Conservation (phyloP, 1,140 invertebrate genomes). For the Cotesia glomerata region DNA sequence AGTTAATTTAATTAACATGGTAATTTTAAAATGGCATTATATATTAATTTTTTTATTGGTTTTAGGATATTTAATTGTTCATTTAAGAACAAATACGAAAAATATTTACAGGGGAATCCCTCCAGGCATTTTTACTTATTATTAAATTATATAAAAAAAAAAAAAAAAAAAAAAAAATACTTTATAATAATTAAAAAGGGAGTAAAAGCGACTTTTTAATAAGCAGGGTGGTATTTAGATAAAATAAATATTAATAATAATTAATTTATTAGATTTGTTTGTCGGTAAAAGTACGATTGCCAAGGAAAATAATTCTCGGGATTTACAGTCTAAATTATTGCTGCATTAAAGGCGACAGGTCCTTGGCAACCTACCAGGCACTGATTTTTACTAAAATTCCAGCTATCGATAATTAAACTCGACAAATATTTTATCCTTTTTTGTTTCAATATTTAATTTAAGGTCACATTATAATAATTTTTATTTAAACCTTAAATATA, state of each 20-base stretch:
- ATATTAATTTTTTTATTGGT: not conserved
- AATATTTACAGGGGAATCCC: not conserved
- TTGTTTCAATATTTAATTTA: not conserved
- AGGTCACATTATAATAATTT: no score
- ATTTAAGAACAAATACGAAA: not conserved
- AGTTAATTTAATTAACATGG: not conserved
- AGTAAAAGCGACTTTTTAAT: not conserved
- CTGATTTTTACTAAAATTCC: not conserved
- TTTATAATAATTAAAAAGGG: not conserved
- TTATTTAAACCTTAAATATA: no score
- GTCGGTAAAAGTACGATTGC: not conserved
- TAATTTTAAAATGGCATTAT: not conserved
- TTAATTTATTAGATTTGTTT: not conserved
- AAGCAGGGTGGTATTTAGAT: no score
- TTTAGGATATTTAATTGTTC: not conserved
- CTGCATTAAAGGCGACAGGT: slow-evolving; percentile 16
- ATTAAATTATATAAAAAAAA: not conserved
- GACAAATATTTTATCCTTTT: no score
- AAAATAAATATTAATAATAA: no score
- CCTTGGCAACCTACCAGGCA: slow-evolving; percentile 12
- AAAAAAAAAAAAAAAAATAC: not conserved
- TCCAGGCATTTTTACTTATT: not conserved
- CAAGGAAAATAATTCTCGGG: slow-evolving; percentile 4
- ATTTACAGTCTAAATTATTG: slow-evolving; percentile 14
- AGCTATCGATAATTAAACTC: not conserved